Percentiles rank a stretch among this genome's conserved stretches.
These are phyloP conservation scores for Sminthurides aquaticus DNA, from an alignment of 2,888 invertebrate genomes.

Conservation along the genomic window DNA sequence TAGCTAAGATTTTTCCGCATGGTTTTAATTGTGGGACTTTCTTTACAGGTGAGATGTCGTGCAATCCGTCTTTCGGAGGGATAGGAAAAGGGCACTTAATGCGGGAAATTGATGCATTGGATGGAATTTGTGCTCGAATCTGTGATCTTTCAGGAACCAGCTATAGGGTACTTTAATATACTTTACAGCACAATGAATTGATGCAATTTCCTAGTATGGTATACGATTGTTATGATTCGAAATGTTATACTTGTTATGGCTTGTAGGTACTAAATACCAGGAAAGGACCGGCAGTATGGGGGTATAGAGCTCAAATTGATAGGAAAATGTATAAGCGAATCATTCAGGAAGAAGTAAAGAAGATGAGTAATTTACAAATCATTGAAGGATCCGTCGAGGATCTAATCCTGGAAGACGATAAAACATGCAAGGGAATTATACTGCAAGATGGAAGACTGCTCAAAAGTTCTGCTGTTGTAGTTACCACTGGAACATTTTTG, in stretches of 20 bases:
- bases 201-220: too few species aligned
- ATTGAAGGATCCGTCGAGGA: conserved; percentile 70
- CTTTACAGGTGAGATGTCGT: conserved; percentile 76
- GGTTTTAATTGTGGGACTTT: neutral
- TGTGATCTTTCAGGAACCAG: conserved; percentile 75
- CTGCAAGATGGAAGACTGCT: conserved; percentile 47
- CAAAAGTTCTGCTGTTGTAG: conserved; percentile 55
- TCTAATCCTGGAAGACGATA: conserved; percentile 55
- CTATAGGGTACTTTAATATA: conserved; percentile 55
- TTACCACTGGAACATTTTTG: conserved; percentile 84
- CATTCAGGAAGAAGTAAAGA: conserved; percentile 63
- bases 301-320: conserved; percentile 80
- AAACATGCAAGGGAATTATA: conserved; percentile 52
- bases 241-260: too few species aligned
- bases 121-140: conserved; percentile 71
- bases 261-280: conserved; percentile 62
- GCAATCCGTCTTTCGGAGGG: conserved; percentile 88
- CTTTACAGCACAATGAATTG: too few species aligned
- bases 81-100: conserved; percentile 85
- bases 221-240: too few species aligned
- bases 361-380: conserved; percentile 60
- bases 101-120: conserved; percentile 79
- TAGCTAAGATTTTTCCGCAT: neutral
- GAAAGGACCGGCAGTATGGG: conserved; percentile 85
- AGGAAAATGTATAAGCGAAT: conserved; percentile 66